phyloP scores from a whole-genome alignment of 2,888 invertebrate species.

The Agrotis segetum region DNA sequence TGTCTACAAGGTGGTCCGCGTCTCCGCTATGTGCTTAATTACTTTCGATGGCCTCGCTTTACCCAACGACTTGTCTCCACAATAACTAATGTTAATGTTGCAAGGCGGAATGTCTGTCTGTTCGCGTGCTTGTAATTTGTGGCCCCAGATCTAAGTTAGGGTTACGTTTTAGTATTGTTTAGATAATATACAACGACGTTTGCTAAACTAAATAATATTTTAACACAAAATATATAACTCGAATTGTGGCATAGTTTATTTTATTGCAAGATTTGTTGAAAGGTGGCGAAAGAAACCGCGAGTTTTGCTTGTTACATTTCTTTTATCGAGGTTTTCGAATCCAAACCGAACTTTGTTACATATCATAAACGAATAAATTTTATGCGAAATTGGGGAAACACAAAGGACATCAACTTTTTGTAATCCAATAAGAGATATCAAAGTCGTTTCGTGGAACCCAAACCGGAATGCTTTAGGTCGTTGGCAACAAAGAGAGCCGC shows the following conservation, averaged over 20 bases:
- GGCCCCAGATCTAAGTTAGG: conserved; percentile 28
- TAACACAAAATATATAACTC: conserved; percentile 17
- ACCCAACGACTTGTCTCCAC: conserved; percentile 69
- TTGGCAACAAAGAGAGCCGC: conserved; percentile 55
- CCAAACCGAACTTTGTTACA: conserved; percentile 44
- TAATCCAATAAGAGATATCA: conserved; percentile 55
- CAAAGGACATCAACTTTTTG: conserved; percentile 64
- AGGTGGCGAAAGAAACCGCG: conserved; percentile 24
- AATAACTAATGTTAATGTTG: conserved; percentile 71
- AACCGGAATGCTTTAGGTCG: conserved; percentile 67
- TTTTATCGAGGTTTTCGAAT: conserved; percentile 34
- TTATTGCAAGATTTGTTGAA: conserved; percentile 22
- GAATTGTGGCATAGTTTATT: conserved; percentile 33
- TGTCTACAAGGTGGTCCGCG: conserved; percentile 80
- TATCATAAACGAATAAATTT: conserved; percentile 62
- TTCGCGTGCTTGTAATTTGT: conserved; percentile 45
- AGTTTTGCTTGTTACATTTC: conserved; percentile 27
- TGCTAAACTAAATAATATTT: conserved; percentile 55
- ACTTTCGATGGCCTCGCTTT: conserved; percentile 81
- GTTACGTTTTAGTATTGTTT: conserved; percentile 48
- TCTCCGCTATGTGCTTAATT: conserved; percentile 69
- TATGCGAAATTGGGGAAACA: conserved; percentile 62
- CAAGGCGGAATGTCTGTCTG: conserved; percentile 48
- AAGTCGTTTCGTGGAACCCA: conserved; percentile 66
- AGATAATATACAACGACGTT: conserved; percentile 42